These are phyloP conservation scores for Sycophila sp. DNA, from an alignment of 1,140 invertebrate genomes.

Conservation along the genomic window DNA sequence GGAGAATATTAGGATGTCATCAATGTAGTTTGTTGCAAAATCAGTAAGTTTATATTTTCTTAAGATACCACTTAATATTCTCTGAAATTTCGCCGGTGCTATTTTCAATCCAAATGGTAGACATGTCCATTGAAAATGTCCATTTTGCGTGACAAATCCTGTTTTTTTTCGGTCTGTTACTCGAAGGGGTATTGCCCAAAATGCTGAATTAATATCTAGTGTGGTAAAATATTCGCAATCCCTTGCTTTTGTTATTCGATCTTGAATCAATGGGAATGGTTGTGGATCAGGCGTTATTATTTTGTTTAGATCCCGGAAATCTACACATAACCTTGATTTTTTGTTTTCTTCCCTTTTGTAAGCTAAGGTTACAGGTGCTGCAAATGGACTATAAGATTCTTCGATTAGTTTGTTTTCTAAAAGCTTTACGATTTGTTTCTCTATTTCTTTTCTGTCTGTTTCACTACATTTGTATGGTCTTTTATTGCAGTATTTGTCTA, in stretches of 20 bases:
- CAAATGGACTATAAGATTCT: conserved; percentile 1
- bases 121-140: conserved; percentile 46
- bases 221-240: conserved; percentile 52
- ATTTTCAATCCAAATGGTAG: conserved; percentile 50
- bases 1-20: conserved; percentile 42
- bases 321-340: conserved; percentile 50
- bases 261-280: conserved; percentile 56
- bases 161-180: too few species aligned
- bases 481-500: conserved; percentile 32
- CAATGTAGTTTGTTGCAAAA: conserved; percentile 44
- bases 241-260: too few species aligned
- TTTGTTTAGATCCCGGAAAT: conserved; percentile 1
- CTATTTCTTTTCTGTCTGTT: conserved; percentile 26
- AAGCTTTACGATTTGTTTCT: neutral
- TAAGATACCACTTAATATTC: conserved; percentile 39
- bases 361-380: too few species aligned
- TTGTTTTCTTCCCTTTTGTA: conserved; percentile 50
- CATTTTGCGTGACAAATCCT: too few species aligned
- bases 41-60: conserved; percentile 40
- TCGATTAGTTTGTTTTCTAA: conserved; percentile 17
- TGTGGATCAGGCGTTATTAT: conserved; percentile 49
- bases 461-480: conserved; percentile 28
- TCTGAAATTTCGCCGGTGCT: conserved; percentile 41
- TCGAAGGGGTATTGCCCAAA: conserved; percentile 58
- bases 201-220: conserved; percentile 58